Base-by-base conservation (phyloP, 2,797 vertebrate species). In the Tympanoctomys barrerae region DNA sequence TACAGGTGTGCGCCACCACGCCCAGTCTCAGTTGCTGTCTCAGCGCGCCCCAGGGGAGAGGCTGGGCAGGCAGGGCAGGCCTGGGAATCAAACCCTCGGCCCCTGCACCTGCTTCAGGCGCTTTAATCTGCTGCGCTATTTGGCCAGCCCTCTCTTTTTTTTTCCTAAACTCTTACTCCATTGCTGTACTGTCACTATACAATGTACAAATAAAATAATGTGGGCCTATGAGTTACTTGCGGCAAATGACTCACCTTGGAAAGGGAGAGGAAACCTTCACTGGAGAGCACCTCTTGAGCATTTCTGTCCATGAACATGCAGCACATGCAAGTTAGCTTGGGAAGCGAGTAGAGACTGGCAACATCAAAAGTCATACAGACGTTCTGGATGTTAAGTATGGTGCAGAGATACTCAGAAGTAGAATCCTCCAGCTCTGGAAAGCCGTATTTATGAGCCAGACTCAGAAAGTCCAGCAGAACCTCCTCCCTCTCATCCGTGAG, bases 351-450 rank as follows among this genome's bases (percentile, higher is more conserved):
- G 79, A 99, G 99, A 96, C 99, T 99, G 98, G 99, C 99, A 98
- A 99, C 99, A 16, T 99, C 99, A 62, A 99, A 99, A 31, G 99
- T 99, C 99, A 99, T 99, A 97, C 99, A 99, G 97, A 99, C 99
- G 33, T 99, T 99, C 98, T 99, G 99, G 91, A 99, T 99, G 97
- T 99, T 99, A 94, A 99, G 99, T 96, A 99, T 99, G 96, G 99
- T 99, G 97, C 99, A 99, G 87, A 99, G 99, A 98, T 99, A 99
- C 93, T 99, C 99, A 0, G 99, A 99, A 0, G 99, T 99, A 73
- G 99, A 99, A 97, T 99, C 99, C 93, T 99, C 99, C 96, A 99
- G 98, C 71, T 99, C 99, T 96, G 99, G 99, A 95, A 99, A 99
- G 86, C 99, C 99, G 0, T 99, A 99, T 97, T 99, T 99, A 98